phyloP scores from a whole-genome alignment of 2,888 invertebrate genomes.

The Orthosia incerta region DNA sequence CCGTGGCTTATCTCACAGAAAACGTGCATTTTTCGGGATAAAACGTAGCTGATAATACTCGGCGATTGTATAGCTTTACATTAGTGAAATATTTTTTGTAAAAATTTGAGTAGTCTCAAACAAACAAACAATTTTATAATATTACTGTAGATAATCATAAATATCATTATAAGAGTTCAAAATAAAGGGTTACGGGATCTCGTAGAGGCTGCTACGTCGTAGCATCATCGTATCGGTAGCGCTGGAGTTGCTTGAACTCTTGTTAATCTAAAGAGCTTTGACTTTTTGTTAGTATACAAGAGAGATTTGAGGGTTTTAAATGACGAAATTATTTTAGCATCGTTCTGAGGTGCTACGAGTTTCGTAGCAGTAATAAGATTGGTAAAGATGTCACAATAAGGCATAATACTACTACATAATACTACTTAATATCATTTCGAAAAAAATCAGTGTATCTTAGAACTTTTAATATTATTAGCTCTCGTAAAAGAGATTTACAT shows the following conservation, averaged over 20 bases:
- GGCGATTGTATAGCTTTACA: not conserved
- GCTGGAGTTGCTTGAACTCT: slow-evolving; percentile 36
- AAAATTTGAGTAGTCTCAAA: not conserved
- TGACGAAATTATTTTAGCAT: not conserved
- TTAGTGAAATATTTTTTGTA: not conserved
- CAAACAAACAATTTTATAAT: not conserved
- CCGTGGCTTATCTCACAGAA: not conserved
- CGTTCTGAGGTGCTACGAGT: not conserved
- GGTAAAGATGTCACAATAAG: not conserved
- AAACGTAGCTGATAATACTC: not conserved
- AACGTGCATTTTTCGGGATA: not conserved
- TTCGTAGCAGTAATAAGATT: not conserved
- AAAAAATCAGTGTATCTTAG: no score
- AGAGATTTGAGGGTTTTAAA: not conserved
- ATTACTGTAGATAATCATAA: not conserved
- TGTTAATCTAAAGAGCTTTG: slow-evolving; percentile 4
- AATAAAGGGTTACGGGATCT: not conserved
- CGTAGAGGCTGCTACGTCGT: slow-evolving; percentile 52
- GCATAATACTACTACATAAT: no score
- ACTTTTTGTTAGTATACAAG: slow-evolving; percentile 15
- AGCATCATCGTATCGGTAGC: slow-evolving; percentile 16
- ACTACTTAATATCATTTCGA: no score
- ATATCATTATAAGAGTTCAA: not conserved
- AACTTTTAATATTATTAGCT: no score
- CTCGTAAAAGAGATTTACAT: not conserved